Percentiles rank a stretch among this genome's conserved stretches.
phyloP scores from a whole-genome alignment of 1,140 invertebrate species.

The Drosophila mauritiana region DNA sequence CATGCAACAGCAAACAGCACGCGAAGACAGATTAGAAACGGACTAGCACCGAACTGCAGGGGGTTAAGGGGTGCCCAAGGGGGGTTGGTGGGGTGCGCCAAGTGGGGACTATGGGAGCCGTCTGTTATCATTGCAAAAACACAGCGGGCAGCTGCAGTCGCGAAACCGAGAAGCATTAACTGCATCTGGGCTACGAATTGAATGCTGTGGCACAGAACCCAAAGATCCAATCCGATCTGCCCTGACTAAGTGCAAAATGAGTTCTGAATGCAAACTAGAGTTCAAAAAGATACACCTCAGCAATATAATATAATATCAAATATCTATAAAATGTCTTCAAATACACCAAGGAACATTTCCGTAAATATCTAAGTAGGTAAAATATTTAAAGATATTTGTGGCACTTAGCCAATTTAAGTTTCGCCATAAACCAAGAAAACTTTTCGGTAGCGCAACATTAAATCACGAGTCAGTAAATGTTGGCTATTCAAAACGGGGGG shows the following conservation, averaged over 20 bases:
- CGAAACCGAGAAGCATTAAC: conserved; percentile 23
- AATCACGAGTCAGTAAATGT: conserved; percentile 4
- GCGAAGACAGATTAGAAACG: conserved; percentile 81
- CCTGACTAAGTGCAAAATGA: conserved; percentile 6
- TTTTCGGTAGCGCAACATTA: background rate
- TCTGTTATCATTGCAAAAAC: conserved; percentile 69
- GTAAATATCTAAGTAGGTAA: background rate
- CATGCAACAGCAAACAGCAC: conserved; percentile 78
- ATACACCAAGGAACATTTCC: background rate
- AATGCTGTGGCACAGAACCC: conserved; percentile 29
- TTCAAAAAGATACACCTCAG: background rate
- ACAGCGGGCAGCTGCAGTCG: conserved; percentile 55
- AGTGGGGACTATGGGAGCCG: conserved; percentile 18
- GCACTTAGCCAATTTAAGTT: conserved; percentile 7
- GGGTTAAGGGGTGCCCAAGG: conserved; percentile 2
- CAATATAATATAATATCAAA: no score
- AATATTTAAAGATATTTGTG: background rate
- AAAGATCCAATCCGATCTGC: conserved; percentile 1
- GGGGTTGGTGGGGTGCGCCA: background rate
- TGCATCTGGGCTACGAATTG: conserved; percentile 53
- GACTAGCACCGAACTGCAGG: conserved; percentile 37
- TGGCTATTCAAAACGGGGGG: background rate
- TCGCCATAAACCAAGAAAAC: background rate
- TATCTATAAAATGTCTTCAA: no score
- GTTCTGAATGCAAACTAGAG: background rate